Base-by-base conservation (phyloP, 2,797 vertebrate species). In the Acanthurus tractus region DNA sequence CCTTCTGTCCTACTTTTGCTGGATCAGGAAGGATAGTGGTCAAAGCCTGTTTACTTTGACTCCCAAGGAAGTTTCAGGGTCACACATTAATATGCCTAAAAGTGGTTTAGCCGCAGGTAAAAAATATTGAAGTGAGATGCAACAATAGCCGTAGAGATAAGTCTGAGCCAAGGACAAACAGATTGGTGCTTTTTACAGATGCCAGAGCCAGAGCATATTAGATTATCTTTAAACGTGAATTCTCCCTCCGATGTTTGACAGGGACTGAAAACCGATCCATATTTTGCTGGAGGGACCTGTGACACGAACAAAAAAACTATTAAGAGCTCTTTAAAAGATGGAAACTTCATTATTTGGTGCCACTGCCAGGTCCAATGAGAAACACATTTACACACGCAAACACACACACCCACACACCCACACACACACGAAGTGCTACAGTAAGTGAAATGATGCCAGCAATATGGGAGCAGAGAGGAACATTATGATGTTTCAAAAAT, bases 81-180 rank as follows among this genome's bases (percentile, higher is more conserved):
- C 90, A 86, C 10, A 61, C 70, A 90, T 92, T 92, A 86, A 91
- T 88, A 91, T 90, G 88, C 85, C 85, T 79, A 86, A 88, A 93
- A 82, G 85, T 86, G 78, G 65, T 80, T 83, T 84, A 78, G 87
- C 83, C 82, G 62, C 76, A 22, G 83, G 89, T 86, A 74, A 84
- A 79, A 86, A 88, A 91, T 89, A 89, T 87, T 86, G 85, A 91
- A 91, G 87, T 71, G 72, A 87, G 81, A 86, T 79, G 73, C 72
- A 81, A 88, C 88, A 93, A 90, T 88, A 90, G 80, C 55, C 6
- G 64, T 23, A 18, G 44, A 84, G 90, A 90, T 91, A 90, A 89
- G 88, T 91, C 76, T 76, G 54, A 82, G 86, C 90, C 86, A 93
- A 91, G 90, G 91, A 90, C 89, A 88, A 90, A 88, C 81, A 88